Evolutionary conservation across 2,113 vertebrate species (phyloP).

Genomic region (Cyprinodon variegatus): DNA sequence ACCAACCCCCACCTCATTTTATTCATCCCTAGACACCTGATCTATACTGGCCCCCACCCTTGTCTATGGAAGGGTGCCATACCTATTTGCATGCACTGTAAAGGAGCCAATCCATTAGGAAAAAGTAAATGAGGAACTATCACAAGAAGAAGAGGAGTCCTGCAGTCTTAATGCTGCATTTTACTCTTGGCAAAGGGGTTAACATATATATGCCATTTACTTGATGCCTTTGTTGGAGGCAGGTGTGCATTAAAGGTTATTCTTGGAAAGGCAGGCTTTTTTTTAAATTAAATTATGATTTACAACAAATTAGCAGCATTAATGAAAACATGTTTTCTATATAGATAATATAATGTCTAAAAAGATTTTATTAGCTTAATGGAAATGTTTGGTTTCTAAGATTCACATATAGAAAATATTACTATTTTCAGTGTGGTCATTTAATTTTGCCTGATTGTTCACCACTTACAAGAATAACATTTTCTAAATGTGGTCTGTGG

Average conservation of each 20-base stretch:
- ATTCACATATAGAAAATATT: no score
- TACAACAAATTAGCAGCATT: no score
- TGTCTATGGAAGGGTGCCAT: conserved; percentile 29
- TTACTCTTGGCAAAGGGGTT: conserved; percentile 48
- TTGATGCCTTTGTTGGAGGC: no score
- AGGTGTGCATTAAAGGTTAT: no score
- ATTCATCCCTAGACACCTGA: conserved; percentile 26
- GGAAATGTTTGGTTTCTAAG: no score
- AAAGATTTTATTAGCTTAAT: no score
- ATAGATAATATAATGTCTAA: no score
- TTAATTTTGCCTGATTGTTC: conserved; percentile 12
- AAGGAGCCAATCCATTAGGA: conserved; percentile 42
- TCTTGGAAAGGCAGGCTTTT: no score
- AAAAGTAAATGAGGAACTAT: conserved; percentile 51
- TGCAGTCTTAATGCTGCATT: conserved; percentile 25
- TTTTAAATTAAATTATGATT: no score
- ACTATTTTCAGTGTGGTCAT: conserved; percentile 14
- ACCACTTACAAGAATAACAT: not conserved
- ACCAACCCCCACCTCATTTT: not conserved
- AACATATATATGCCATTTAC: no score
- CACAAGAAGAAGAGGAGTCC: conserved; percentile 58
- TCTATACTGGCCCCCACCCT: conserved; percentile 42
- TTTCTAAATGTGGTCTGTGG: not conserved
- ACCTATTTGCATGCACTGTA: conserved; percentile 49
- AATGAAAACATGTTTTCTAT: no score